Base-by-base conservation (phyloP, 2,797 vertebrate species). In the Molossus alvarezi region DNA sequence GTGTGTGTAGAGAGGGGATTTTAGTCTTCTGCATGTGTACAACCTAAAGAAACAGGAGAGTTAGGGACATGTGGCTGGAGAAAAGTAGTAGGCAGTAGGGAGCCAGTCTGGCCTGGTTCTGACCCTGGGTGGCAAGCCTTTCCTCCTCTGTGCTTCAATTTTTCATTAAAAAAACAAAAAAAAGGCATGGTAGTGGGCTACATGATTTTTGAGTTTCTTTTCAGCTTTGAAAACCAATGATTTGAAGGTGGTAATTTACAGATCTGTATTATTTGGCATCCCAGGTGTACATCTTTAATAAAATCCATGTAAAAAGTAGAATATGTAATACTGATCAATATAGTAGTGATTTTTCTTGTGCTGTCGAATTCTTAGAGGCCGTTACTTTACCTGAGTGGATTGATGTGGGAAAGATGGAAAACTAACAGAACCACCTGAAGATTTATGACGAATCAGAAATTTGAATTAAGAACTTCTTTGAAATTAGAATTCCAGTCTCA, bases 171-270 rank as follows among this genome's bases (percentile, higher is more conserved):
- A 79, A 65, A 17, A 41, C 73, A 71, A 65, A 48, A n/a, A 75
- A 51, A 79, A 82, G 58, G 55, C 69, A 15, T 33, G 86, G 4
- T 0, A 20, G 13, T 55, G 25, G 5, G 57, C 73, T 87, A 29
- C 37, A 5, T 58, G 33, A 60, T 87, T 77, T 95, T 58, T 23
- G 88, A 18, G 62, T 94, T 95, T 84, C 94, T 94, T 95, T 86
- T 93, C 18, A 80, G 62, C 72, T 90, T 88, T 90, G 93, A 89
- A 84, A 95, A 82, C 60, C 83, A 58, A 0, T 88, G 72, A 90
- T 95, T 95, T 91, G 73, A 94, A 95, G 95, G 88, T 95, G 82
- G 91, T 97, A 95, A 97, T 97, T 97, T 97, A 96, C 86, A 97
- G 96, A 97, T 96, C 41, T 97, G 93, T 96, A 53, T 97, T 89